Conservation (phyloP, 2,888 invertebrate genomes). For the Pseudococcus viburni region DNA sequence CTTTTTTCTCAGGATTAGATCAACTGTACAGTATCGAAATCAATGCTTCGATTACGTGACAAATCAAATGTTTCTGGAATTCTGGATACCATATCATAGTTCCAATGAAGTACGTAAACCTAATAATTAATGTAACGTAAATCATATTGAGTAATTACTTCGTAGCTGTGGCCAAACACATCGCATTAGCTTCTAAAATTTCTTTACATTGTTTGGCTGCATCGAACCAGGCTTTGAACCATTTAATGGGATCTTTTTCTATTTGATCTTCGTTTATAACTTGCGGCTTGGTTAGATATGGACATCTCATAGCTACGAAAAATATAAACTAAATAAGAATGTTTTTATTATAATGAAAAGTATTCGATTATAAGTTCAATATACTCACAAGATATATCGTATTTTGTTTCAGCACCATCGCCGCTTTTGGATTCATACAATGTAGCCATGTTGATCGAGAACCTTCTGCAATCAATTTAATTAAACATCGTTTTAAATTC, state of each 20-base stretch:
- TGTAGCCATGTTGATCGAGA: background rate
- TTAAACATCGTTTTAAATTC: background rate
- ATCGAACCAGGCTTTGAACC: constrained; percentile 93
- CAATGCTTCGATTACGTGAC: too few relatives aligned
- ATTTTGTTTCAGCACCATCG: background rate
- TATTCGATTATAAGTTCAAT: background rate
- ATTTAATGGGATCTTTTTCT: constrained; percentile 83
- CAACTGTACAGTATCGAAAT: too few relatives aligned
- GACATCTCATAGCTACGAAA: constrained; percentile 79
- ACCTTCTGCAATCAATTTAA: background rate
- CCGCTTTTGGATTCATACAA: background rate
- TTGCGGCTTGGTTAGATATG: constrained; percentile 82
- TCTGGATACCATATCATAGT: too few relatives aligned
- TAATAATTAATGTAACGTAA: background rate
- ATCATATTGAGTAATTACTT: constrained; percentile 75
- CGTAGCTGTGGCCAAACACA: constrained; percentile 89
- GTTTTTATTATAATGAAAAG: too few relatives aligned
- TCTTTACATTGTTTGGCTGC: constrained; percentile 80
- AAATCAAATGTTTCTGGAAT: too few relatives aligned
- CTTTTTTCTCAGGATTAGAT: too few relatives aligned
- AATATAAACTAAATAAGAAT: too few relatives aligned
- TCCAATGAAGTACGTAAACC: too few relatives aligned
- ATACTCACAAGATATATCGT: constrained; percentile 26
- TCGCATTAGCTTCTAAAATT: constrained; percentile 91
- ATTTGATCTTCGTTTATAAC: constrained; percentile 85